Evolutionary conservation across 2,113 vertebrate genomes (phyloP).

Genomic region (Loxodonta africana): DNA sequence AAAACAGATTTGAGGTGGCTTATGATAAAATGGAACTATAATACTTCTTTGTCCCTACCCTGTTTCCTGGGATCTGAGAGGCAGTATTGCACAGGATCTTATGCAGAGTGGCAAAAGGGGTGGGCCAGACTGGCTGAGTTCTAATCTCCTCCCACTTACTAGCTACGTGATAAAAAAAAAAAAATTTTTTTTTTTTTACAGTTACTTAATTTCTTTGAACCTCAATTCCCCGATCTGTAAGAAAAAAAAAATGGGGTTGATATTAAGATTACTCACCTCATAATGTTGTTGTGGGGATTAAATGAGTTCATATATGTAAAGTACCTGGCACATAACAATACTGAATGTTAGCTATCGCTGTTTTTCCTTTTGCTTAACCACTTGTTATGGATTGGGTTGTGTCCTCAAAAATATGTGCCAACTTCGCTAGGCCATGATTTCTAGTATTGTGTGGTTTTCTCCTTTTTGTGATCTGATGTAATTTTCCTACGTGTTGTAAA

Average conservation of each 20-base stretch:
- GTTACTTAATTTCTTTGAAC: neutral
- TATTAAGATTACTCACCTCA: neutral
- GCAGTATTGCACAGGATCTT: neutral
- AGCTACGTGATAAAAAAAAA: neutral
- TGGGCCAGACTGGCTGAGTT: neutral
- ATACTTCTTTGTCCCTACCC: neutral
- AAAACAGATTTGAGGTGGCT: slow-evolving; percentile 42
- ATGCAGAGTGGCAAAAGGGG: neutral
- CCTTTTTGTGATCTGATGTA: no score
- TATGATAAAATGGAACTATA: neutral
- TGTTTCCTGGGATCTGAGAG: neutral
- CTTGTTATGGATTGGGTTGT: no score
- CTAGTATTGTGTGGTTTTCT: no score
- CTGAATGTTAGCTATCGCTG: neutral
- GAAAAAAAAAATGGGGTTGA: neutral
- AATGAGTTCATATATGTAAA: neutral
- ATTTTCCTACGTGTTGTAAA: no score
- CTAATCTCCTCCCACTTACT: neutral
- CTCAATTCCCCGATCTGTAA: neutral
- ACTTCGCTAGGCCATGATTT: no score
- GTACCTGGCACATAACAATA: neutral
- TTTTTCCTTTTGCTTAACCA: slow-evolving; percentile 41
- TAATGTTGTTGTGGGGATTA: neutral
- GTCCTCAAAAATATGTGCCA: no score
- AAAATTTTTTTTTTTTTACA: neutral